Evolutionary conservation across 2,888 invertebrate species (phyloP), one percentile per base, ranked within the genome.

Genomic region (Minunthozetes semirufus): DNA sequence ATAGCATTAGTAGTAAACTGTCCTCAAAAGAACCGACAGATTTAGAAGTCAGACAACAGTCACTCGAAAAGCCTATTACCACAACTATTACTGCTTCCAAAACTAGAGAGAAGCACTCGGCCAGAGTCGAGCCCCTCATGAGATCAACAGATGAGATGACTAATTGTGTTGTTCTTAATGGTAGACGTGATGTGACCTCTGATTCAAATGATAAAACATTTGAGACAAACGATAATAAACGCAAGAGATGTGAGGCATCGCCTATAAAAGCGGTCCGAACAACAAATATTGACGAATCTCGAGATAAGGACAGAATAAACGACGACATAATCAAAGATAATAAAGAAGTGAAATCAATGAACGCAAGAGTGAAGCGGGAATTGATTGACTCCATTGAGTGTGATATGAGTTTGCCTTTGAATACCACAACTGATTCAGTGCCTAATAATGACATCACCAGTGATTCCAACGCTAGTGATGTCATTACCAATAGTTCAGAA

Each of bases 331-430:
- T 63, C 19, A 63, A 38, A 38, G 15, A 38, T n/a, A 38, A 63
- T 19, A 11, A 15, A 46, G 38, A 33, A 8, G 17, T 19, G 13
- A 68, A 68, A 11, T 27, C 38, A 38, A 42, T 68, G 15, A 42
- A 68, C 42, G 38, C 68, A 1, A 68, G 19, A 22, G 68, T 68
- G 1, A 68, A 68, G 48, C 25, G 15, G 9, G 70, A 70, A 19
- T 48, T 70, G 48, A 70, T 70, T 70, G 33, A 33, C 33, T 33
- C 33, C 33, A 8, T 33, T 33, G 42, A 42, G 27, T 48, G 70
- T 70, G 70, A 70, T 70, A 70, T 70, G 25, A 48, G 70, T 70
- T 70, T 70, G 70, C 70, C 70, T 70, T 70, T 15, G 27, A 48
- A 46, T 46, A 46, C 70, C 19, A 22, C 3, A 33, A 33, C 46